A percentile compares a stretch with the other conserved stretches of the same genome.
phyloP scores from a whole-genome alignment of 2,888 invertebrate species.

The Dinocampus coccinellae region DNA sequence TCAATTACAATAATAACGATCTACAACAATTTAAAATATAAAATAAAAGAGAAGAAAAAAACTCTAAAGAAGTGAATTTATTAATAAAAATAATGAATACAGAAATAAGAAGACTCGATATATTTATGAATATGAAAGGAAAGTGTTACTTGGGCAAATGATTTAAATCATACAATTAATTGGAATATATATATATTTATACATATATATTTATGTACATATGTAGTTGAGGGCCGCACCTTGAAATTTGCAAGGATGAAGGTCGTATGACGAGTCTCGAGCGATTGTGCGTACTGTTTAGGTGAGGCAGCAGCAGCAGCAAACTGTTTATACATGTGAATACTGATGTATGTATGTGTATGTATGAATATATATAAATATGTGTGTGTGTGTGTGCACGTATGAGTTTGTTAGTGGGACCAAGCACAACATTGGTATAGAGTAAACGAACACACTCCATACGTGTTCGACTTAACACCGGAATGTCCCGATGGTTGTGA shows the following conservation, averaged over 20 bases:
- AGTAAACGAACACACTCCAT: constrained; percentile 34
- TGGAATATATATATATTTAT: too few species aligned
- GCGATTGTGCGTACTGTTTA: constrained; percentile 46
- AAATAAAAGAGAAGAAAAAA: too few species aligned
- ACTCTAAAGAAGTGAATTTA: too few species aligned
- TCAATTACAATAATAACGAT: too few species aligned
- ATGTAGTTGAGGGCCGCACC: constrained; percentile 34
- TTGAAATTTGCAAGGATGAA: constrained; percentile 48
- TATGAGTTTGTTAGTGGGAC: neutral
- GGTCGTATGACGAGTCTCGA: constrained; percentile 56
- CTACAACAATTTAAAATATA: too few species aligned
- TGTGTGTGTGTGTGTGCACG: neutral
- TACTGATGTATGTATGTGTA: too few species aligned
- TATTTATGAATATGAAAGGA: constrained; percentile 2
- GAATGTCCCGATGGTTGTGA: constrained; percentile 51
- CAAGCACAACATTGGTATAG: neutral
- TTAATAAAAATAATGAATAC: too few species aligned
- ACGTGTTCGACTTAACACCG: constrained; percentile 53
- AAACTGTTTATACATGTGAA: neutral
- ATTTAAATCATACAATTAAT: neutral
- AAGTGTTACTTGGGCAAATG: neutral
- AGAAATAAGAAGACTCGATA: neutral
- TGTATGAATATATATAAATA: neutral
- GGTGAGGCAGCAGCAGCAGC: constrained; percentile 44
- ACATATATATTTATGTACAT: constrained; percentile 37